Percentiles rank a stretch among this genome's conserved stretches.
phyloP scores from a whole-genome alignment of 2,888 invertebrate genomes.

The Eueremaeus valkanovi region DNA sequence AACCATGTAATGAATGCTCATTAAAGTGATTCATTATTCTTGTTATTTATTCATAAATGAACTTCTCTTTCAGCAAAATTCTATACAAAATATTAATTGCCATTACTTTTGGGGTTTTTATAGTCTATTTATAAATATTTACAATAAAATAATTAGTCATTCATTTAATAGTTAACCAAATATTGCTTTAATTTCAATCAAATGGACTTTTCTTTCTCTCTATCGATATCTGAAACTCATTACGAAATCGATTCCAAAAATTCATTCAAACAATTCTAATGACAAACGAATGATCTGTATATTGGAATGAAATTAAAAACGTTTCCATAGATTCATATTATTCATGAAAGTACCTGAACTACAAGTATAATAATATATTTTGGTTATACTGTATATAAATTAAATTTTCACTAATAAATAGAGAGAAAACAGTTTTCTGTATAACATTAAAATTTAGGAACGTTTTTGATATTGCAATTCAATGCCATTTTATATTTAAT shows the following conservation, averaged over 20 bases:
- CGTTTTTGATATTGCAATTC: neutral
- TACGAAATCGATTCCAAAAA: too few species aligned
- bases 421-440: neutral
- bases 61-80: conserved; percentile 2
- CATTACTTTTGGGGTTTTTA: neutral
- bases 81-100: neutral
- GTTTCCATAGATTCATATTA: conserved; percentile 12
- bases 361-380: too few species aligned
- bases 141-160: neutral
- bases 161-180: neutral
- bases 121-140: neutral
- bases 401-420: neutral
- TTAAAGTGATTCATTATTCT: conserved; percentile 7
- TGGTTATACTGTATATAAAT: neutral
- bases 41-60: neutral
- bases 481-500: neutral
- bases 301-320: neutral
- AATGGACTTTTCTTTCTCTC: too few species aligned
- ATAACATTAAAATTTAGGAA: conserved; percentile 13
- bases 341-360: too few species aligned
- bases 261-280: too few species aligned
- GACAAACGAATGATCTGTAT: too few species aligned
- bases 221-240: too few species aligned
- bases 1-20: neutral
- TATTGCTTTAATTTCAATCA: too few species aligned